phyloP scores from a whole-genome alignment of 2,113 vertebrate genomes.

The Galbula dea region DNA sequence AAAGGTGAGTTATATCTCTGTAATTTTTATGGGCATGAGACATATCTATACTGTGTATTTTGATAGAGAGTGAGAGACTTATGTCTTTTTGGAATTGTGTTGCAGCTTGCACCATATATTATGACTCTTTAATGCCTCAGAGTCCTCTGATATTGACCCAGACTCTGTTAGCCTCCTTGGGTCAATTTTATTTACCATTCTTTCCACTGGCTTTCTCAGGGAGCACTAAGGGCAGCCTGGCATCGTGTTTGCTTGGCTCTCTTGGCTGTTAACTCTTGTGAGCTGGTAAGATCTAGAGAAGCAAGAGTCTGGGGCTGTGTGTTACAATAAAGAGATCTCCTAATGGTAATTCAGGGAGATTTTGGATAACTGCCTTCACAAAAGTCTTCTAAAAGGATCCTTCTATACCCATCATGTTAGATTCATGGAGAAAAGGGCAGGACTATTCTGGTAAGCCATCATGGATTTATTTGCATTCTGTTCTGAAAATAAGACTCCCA shows the following conservation, averaged over 20 bases:
- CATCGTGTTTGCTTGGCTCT: neutral
- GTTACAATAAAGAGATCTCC: neutral
- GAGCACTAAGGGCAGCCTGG: neutral
- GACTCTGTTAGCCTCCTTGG: neutral
- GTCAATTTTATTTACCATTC: neutral
- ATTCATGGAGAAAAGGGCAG: neutral
- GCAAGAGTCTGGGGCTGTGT: neutral
- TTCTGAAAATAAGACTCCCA: neutral
- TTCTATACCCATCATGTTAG: neutral
- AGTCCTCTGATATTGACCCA: neutral
- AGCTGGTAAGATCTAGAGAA: neutral
- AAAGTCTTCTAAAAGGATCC: neutral
- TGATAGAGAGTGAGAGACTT: neutral
- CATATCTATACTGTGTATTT: neutral
- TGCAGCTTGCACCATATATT: neutral
- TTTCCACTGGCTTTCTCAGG: neutral
- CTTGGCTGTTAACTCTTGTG: neutral
- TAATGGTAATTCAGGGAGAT: neutral
- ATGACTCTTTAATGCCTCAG: neutral
- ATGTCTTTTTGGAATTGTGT: neutral
- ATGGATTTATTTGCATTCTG: neutral
- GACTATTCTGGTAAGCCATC: neutral
- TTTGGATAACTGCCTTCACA: neutral
- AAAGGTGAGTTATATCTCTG: neutral
- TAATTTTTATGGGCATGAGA: neutral